Conservation (phyloP, 2,113 vertebrate genomes). For the Podiceps cristatus region DNA sequence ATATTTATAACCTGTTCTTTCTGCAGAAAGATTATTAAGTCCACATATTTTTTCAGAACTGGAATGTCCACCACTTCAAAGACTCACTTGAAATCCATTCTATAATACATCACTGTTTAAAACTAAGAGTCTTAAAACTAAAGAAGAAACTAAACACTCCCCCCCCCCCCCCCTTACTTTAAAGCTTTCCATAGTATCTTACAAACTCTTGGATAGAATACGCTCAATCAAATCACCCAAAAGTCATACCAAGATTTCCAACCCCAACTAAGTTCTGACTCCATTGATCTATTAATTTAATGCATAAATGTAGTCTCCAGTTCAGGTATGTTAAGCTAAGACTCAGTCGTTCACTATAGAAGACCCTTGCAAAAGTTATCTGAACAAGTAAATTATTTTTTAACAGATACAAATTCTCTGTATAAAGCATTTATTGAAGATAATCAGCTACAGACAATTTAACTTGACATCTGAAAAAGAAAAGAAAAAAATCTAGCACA, state of each 20-base stretch:
- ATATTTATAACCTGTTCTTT: not conserved
- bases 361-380: not conserved
- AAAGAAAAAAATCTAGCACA: not conserved
- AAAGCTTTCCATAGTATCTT: not conserved
- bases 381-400: not conserved
- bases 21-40: not conserved
- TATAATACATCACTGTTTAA: not conserved
- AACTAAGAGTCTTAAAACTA: not conserved
- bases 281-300: not conserved
- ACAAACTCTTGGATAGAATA: not conserved
- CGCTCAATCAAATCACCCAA: not conserved
- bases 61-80: not conserved
- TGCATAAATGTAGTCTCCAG: not conserved
- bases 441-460: not conserved
- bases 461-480: not conserved
- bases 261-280: not conserved
- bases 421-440: not conserved
- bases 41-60: not conserved
- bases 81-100: not conserved
- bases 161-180: rapidly evolving
- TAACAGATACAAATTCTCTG: not conserved
- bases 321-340: not conserved
- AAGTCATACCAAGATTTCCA: not conserved
- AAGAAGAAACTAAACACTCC: not conserved
- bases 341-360: not conserved